Percentiles rank a stretch among this genome's conserved stretches.
Evolutionary conservation across 2,113 vertebrate species (phyloP).

Genomic region (Pelecanoides urinatrix): DNA sequence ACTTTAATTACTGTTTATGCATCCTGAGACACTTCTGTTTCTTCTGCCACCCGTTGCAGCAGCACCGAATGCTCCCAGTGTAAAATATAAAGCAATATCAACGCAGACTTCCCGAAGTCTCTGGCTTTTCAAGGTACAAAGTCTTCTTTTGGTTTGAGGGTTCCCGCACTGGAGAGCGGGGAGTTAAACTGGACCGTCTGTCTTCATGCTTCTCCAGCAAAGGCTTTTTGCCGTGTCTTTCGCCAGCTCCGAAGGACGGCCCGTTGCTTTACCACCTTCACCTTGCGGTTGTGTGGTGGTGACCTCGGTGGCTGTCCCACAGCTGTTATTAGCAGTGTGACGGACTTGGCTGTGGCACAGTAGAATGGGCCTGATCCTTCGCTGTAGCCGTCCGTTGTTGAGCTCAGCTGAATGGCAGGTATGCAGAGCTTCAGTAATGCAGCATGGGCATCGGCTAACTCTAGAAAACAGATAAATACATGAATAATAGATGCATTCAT

Average conservation of each 20-base stretch:
- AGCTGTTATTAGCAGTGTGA: neutral
- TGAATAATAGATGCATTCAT: neutral
- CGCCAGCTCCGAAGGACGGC: neutral
- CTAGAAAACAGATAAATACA: neutral
- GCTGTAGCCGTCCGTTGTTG: neutral
- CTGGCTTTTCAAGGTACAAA: neutral
- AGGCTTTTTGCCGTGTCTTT: neutral
- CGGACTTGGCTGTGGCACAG: neutral
- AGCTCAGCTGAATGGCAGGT: neutral
- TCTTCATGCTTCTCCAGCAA: neutral
- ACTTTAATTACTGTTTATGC: neutral
- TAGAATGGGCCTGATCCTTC: neutral
- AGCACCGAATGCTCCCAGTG: neutral
- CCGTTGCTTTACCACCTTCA: neutral
- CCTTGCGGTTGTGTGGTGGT: neutral
- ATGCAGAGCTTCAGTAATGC: neutral
- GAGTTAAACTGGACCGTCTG: neutral
- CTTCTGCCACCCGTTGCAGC: neutral
- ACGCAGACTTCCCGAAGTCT: neutral
- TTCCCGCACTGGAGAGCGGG: fast-evolving
- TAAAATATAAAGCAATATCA: neutral
- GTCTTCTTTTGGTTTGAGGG: neutral
- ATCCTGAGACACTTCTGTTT: neutral
- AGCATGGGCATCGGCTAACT: neutral
- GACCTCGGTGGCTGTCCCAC: neutral